Base-by-base conservation (phyloP, 92 coral and sea anemone species). In the Bergia sp. region DNA sequence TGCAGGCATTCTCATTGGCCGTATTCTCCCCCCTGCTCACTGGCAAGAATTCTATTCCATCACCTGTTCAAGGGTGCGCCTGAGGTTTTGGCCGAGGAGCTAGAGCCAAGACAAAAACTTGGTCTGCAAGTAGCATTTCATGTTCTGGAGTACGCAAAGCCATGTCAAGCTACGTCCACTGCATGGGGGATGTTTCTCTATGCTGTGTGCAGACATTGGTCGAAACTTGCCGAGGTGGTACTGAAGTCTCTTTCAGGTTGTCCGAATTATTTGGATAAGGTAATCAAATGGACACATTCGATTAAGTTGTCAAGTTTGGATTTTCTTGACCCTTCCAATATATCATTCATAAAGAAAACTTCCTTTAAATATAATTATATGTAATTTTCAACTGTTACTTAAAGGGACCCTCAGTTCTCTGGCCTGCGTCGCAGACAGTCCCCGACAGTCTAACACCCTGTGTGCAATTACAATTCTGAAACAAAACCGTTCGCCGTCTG, bases 191-290 rank as follows among this genome's bases (percentile, higher is more conserved):
- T 95, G 82, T 93, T 91, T 83, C 92, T 89, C 91, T 95, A 94
- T 41, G 86, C 94, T 37, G 80, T 76, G 12, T 92, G 93, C 82
- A 87, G 93, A 71, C 95, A 94, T 7, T 95, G 98, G 99, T 91
- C 93, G 23, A 90, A 89, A 71, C 91, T 96, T 12, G 95, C 91
- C 2, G 96, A 93, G 73, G 80, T 93, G 74, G 95, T 93, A 7
- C 41, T 96, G 66, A 87, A 92, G 47, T 92, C 92, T 5, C 90
- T 95, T 1, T 72, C 89, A 39, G 95, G 90, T 45, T 82, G 50
- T 45, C 50, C 91, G 11, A 80, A 89, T 4, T 89, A 93, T 72
- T 72, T 93, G 79, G 91, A 90, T 5, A 89, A 86, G 75, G 95
- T 93, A 38, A 85, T 90, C 81, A 64, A 69, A 10, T 45, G 0